Percentiles rank a stretch among this genome's conserved stretches.
phyloP scores from a whole-genome alignment of 2,888 invertebrate genomes.

The Dyspetes luteomarginatus region DNA sequence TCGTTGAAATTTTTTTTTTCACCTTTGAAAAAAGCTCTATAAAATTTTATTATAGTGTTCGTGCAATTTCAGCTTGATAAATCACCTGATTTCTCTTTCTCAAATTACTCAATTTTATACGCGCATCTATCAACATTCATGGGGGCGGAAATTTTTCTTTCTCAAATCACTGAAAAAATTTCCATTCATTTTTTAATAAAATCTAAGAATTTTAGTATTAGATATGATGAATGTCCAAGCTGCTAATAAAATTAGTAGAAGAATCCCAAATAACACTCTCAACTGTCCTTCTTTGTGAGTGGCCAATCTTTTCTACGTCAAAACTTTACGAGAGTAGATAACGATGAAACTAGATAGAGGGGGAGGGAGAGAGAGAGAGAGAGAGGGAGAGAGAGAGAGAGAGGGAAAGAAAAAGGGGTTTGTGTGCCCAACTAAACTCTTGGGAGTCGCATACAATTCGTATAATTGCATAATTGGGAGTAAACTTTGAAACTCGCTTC shows the following conservation, averaged over 20 bases:
- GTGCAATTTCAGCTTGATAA: neutral
- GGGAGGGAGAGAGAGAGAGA: neutral
- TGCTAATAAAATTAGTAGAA: no score
- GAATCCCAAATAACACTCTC: neutral
- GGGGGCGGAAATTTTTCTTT: no score
- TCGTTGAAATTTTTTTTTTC: neutral
- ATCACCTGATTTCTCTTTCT: no score
- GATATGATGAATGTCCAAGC: no score
- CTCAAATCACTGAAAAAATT: no score
- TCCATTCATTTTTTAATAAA: no score
- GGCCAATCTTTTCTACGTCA: neutral
- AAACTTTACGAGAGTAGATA: neutral
- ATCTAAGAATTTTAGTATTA: no score
- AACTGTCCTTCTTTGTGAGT: neutral
- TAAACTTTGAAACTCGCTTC: slow-evolving; percentile 54
- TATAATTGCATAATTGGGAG: slow-evolving; percentile 57
- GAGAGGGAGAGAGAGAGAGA: neutral
- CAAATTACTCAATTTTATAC: no score
- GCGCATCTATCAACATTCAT: no score
- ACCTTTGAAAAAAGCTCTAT: neutral
- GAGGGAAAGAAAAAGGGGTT: neutral
- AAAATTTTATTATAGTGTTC: neutral
- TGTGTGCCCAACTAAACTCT: slow-evolving; percentile 26
- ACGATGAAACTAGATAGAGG: neutral
- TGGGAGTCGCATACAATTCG: slow-evolving; percentile 51